Conservation (phyloP, 2,113 vertebrate species). For the Chloropsis cyanopogon region DNA sequence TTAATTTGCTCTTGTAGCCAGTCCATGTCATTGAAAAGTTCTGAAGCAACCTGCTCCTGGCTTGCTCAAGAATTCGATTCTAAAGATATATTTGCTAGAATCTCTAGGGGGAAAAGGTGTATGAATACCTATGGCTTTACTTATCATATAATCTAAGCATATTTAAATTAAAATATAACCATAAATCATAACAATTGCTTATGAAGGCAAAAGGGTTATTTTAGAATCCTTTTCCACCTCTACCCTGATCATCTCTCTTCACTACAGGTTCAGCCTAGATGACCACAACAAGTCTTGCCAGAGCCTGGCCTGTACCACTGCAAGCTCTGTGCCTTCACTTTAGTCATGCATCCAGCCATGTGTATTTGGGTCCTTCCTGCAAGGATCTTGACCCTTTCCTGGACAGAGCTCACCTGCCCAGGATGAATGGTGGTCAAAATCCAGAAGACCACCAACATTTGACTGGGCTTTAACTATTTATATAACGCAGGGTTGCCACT, state of each 20-base stretch:
- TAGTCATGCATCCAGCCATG: accelerated
- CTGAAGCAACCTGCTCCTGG: background rate
- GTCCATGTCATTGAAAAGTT: background rate
- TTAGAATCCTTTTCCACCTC: background rate
- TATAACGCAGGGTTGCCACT: background rate
- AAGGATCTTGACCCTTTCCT: background rate
- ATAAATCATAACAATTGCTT: background rate
- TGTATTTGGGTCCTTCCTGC: background rate
- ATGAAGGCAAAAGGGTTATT: background rate
- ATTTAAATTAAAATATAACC: background rate
- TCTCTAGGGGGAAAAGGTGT: background rate
- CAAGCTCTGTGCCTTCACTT: background rate
- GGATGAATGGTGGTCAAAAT: background rate
- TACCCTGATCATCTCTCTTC: background rate
- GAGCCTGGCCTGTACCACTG: background rate
- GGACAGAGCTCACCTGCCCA: background rate
- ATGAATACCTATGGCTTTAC: background rate
- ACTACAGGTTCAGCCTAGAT: background rate
- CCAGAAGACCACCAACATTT: background rate
- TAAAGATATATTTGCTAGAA: background rate
- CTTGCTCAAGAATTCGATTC: background rate
- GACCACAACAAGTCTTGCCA: background rate
- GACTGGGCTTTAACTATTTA: background rate
- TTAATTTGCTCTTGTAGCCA: background rate
- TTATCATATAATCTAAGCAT: background rate